Evolutionary conservation across 2,113 vertebrate species (phyloP), one percentile per base, ranked within the genome.

Genomic region (Zingel zingel): DNA sequence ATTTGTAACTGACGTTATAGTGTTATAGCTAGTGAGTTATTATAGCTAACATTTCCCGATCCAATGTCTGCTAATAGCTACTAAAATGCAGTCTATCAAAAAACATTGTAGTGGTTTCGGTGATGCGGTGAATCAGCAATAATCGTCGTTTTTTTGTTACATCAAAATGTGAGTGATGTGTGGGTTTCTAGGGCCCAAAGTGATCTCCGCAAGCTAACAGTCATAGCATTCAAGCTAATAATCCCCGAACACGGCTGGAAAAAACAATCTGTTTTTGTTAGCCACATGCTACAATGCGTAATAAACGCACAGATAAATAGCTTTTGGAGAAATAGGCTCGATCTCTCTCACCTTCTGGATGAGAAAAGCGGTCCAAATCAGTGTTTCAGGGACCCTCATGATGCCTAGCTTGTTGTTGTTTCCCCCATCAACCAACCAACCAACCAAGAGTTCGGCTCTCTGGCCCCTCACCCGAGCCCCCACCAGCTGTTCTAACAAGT

Each of bases 331-430:
- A 27, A 51, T 9, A 62, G 8, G 57, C 19, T 69, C 59, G 4
- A 36, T 47, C 5, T 19, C 13, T 82, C 92, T 92, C 81, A 95
- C 95, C 95, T 95, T 89, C 5, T 94, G 92, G 54, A 94, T 62
- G 71, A 95, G 72, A 70, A 96, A 73, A 77, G 77, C 90, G 63
- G 88, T 87, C 91, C 92, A 95, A 23, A 95, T 43, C 84, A 95
- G 89, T 79, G 86, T 91, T 79, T 85, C 66, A 21, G 81, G 79
- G 80, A 91, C 82, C 82, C 91, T 94, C 95, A 96, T 95, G 82
- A 78, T 88, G 88, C 43, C 83, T 84, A 86, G 91, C 79, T 84
- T 90, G 84, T 84, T 93, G 85, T 92, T 91, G 83, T 93, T 84
- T 90, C 79, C 89, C 65, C 89, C 89, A 91, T 87, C 79, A 59